Conservation (phyloP, 2,888 invertebrate species). For the Mesochorus sp. region DNA sequence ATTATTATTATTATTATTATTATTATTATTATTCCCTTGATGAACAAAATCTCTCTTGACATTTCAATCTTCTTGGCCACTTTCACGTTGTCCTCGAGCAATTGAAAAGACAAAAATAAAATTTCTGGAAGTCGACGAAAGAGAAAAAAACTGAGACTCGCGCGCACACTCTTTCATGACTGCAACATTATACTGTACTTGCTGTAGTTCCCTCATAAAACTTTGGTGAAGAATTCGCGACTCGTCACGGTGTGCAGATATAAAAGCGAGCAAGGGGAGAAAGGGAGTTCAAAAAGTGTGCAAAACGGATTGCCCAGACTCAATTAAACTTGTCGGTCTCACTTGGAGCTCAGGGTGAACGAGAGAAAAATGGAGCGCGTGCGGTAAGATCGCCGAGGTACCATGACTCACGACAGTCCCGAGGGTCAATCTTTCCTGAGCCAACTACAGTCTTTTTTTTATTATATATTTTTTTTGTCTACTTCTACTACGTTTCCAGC, state of each 20-base stretch:
- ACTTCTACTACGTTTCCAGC: constrained; percentile 31
- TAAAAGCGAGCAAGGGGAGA: neutral
- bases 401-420: constrained; percentile 46
- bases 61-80: constrained; percentile 38
- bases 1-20: constrained; percentile 31
- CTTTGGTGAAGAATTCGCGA: constrained; percentile 57
- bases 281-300: constrained; percentile 57
- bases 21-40: constrained; percentile 18
- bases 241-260: constrained; percentile 46
- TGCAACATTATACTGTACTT: constrained; percentile 13
- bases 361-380: neutral
- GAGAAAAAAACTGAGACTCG: constrained; percentile 9
- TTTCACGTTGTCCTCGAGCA: neutral
- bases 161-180: constrained; percentile 16
- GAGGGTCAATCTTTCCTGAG: constrained; percentile 42
- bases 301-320: constrained; percentile 67
- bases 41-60: constrained; percentile 2
- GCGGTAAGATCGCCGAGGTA: constrained; percentile 15
- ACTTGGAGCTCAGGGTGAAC: constrained; percentile 28
- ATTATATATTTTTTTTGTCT: constrained; percentile 27
- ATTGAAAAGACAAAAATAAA: neutral
- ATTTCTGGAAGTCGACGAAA: constrained; percentile 44
- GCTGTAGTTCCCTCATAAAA: constrained; percentile 59
- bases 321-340: constrained; percentile 69
- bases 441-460: constrained; percentile 29